Evolutionary conservation across 2,113 vertebrate species (phyloP).

Genomic region (Falco punctatus): DNA sequence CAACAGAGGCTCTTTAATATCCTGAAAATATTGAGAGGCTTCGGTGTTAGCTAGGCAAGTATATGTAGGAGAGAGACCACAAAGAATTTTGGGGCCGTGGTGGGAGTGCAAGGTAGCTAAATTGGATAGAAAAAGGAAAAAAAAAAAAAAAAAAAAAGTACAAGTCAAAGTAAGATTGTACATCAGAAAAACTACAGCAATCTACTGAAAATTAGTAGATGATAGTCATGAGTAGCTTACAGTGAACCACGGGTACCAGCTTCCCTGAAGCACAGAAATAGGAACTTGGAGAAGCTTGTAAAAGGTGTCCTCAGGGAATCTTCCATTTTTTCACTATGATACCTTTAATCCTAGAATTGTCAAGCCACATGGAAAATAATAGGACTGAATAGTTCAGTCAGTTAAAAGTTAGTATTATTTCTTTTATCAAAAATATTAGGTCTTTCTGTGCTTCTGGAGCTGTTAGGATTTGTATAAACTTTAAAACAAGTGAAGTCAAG

Average conservation of each 20-base stretch:
- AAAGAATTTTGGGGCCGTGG: slow-evolving; percentile 33
- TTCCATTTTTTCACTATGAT: slow-evolving; percentile 68
- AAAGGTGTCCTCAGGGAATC: slow-evolving; percentile 74
- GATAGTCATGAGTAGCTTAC: slow-evolving; percentile 64
- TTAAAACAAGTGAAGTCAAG: slow-evolving; percentile 56
- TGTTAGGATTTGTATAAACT: slow-evolving; percentile 43
- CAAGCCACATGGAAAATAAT: slow-evolving; percentile 75
- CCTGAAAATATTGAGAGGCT: slow-evolving; percentile 18
- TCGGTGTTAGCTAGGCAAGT: slow-evolving; percentile 9
- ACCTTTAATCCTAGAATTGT: slow-evolving; percentile 77
- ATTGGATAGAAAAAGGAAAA: slow-evolving; percentile 41
- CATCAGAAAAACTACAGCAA: slow-evolving; percentile 67
- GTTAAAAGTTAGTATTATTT: slow-evolving; percentile 70
- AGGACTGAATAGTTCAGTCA: slow-evolving; percentile 59
- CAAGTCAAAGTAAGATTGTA: slow-evolving; percentile 58
- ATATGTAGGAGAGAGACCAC: slow-evolving; percentile 6
- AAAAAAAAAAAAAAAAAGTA: neutral
- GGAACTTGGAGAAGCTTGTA: slow-evolving; percentile 66
- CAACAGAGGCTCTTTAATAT: slow-evolving; percentile 33
- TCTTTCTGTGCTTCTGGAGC: slow-evolving; percentile 59
- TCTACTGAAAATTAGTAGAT: slow-evolving; percentile 70
- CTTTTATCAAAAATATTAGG: slow-evolving; percentile 68
- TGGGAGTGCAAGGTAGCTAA: slow-evolving; percentile 36
- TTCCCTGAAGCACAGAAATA: slow-evolving; percentile 71
- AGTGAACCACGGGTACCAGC: slow-evolving; percentile 55